Evolutionary conservation across 2,113 vertebrate genomes (phyloP).

Genomic region (Zosterops japonicus): DNA sequence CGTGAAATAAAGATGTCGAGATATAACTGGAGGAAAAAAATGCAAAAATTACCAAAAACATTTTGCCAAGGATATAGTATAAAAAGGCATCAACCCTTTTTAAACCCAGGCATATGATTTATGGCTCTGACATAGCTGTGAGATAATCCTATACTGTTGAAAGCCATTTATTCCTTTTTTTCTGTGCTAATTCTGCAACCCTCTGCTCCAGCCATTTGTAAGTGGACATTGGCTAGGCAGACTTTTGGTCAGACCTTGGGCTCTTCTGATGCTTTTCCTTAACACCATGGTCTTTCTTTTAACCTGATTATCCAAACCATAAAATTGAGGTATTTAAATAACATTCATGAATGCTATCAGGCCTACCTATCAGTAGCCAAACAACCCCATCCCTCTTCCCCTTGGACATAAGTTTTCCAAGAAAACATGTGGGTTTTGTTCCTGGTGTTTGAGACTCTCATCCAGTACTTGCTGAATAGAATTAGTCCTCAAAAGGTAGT

Average conservation of each 20-base stretch:
- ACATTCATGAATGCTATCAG: fast-evolving
- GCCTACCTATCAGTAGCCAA: neutral
- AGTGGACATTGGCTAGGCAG: neutral
- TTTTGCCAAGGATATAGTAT: neutral
- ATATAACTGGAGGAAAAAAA: neutral
- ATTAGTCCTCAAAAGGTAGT: neutral
- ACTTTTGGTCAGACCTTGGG: neutral
- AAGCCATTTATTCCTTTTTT: neutral
- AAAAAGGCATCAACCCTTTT: neutral
- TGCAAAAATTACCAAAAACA: neutral
- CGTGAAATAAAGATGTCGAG: neutral
- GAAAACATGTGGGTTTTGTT: neutral
- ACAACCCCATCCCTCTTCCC: neutral
- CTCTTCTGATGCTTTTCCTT: neutral
- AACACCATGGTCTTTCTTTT: neutral
- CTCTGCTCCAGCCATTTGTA: neutral
- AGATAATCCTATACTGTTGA: neutral
- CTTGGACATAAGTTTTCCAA: neutral
- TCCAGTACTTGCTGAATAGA: neutral
- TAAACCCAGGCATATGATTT: neutral
- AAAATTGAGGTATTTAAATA: constrained; percentile 20
- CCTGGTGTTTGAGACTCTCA: neutral
- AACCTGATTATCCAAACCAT: neutral
- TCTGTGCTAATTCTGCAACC: neutral
- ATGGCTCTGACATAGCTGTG: neutral